Base-by-base conservation (phyloP, 2,888 invertebrate genomes). In the Celastrina argiolus region DNA sequence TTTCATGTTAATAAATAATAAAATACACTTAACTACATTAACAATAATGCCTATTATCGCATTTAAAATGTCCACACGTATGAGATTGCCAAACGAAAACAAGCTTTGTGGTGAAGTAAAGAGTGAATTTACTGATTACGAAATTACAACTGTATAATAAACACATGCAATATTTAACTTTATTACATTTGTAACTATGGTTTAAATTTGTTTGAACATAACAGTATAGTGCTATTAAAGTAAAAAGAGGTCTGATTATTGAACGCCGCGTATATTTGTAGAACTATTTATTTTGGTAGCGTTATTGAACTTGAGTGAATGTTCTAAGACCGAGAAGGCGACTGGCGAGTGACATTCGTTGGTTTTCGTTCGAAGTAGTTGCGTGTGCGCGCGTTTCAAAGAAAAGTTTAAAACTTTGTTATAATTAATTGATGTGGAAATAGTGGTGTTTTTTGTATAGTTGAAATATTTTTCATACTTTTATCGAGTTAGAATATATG, bases 11-110 rank as follows among this genome's bases (percentile, higher is more conserved):
- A 1, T 36, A 7, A 36, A 36, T 61, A 18, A 39, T n/a, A 31
- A 61, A 39, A 14, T 61, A 61, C 70, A 70, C 73, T 72, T 78
- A 79, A n/a, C 0, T 0, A 0, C 8, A 12, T 56, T 0, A 0
- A 0, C n/a, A 4, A 66, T 78, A 77, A 70, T 68, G 74, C 56
- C 66, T 59, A 73, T 68, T 71, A 14, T 63, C 0, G 61, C 18
- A 8, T 45, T 51, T 22, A 63, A 0, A 1, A 67, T 73, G 75
- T 73, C 74, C 71, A 71, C 71, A 72, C 70, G 69, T 70, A 64
- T 64, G 56, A 68, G 67, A 70, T 69, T 71, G 74, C 70, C 71
- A 70, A 70, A 69, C 74, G 70, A 74, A 74, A 73, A 73, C 65
- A 71, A 67, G 68, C 72, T 69, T 70, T 74, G 72, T 56, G 45